These are phyloP conservation scores for Nansenia antarctica DNA, from an alignment of 2,113 vertebrate genomes.

Conservation along the genomic window DNA sequence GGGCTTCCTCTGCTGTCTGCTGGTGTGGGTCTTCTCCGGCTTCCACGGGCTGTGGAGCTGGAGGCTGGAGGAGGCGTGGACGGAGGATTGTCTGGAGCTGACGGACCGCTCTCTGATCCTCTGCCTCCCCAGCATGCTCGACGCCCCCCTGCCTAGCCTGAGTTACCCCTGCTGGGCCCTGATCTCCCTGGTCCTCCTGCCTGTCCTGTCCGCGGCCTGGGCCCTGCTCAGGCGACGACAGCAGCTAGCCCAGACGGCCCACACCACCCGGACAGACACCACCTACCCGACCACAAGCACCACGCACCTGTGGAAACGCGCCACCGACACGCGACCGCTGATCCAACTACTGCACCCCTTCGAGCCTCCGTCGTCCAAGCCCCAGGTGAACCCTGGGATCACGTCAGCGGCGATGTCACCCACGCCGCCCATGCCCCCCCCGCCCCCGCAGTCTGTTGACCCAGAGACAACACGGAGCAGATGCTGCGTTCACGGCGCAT, in stretches of 20 bases:
- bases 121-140: slow-evolving; percentile 65
- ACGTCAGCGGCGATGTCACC: background rate
- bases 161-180: slow-evolving; percentile 12
- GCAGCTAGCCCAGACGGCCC: background rate
- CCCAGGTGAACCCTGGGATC: slow-evolving; percentile 10
- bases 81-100: slow-evolving; percentile 52
- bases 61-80: slow-evolving; percentile 40
- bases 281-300: background rate
- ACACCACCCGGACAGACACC: background rate
- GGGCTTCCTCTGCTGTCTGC: slow-evolving; percentile 69
- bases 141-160: slow-evolving; percentile 21
- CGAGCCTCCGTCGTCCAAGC: background rate
- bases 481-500: slow-evolving; percentile 38
- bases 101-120: slow-evolving; percentile 50
- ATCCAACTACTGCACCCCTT: background rate
- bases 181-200: slow-evolving; percentile 28
- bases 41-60: slow-evolving; percentile 43
- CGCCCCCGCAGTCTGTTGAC: slow-evolving; percentile 55
- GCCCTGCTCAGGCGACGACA: slow-evolving; percentile 10
- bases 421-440: too few relatives aligned
- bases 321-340: background rate
- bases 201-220: slow-evolving; percentile 29
- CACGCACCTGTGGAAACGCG: background rate
- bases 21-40: slow-evolving; percentile 68
- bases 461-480: slow-evolving; percentile 56